Percentiles rank a stretch among this genome's conserved stretches.
Conservation (phyloP, 1,140 invertebrate genomes). For the Listronotus bonariensis region DNA sequence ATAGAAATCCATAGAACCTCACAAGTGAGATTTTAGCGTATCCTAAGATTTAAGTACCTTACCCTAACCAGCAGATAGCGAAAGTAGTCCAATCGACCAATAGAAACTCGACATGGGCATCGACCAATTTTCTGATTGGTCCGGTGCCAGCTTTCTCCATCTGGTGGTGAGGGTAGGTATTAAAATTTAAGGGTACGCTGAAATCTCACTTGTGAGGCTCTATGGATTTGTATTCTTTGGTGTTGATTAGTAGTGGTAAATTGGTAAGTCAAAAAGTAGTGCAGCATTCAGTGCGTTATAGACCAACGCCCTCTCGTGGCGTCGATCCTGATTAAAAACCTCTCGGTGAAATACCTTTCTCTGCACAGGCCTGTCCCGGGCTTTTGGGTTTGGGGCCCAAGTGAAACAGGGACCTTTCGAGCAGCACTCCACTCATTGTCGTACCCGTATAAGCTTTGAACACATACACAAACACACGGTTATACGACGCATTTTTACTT, state of each 20-base stretch:
- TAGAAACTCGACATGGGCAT: too few relatives aligned
- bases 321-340: conserved; percentile 18
- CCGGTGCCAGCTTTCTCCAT: too few relatives aligned
- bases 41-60: too few relatives aligned
- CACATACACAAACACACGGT: conserved; percentile 44
- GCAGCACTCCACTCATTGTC: conserved; percentile 47
- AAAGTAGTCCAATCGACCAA: too few relatives aligned
- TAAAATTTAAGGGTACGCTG: too few relatives aligned
- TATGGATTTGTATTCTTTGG: too few relatives aligned
- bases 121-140: too few relatives aligned
- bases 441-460: conserved; percentile 49
- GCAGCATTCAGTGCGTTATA: conserved; percentile 50
- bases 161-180: too few relatives aligned
- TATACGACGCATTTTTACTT: neutral
- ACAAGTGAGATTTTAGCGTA: too few relatives aligned
- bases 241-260: conserved; percentile 26
- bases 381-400: conserved; percentile 50
- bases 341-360: conserved; percentile 54
- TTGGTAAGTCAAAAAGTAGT: conserved; percentile 32
- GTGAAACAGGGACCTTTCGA: conserved; percentile 48
- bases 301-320: conserved; percentile 5
- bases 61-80: too few relatives aligned
- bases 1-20: too few relatives aligned
- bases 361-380: conserved; percentile 53
- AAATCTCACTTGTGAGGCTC: too few relatives aligned